phyloP scores from a whole-genome alignment of 2,113 vertebrate species.

The Zeus faber region DNA sequence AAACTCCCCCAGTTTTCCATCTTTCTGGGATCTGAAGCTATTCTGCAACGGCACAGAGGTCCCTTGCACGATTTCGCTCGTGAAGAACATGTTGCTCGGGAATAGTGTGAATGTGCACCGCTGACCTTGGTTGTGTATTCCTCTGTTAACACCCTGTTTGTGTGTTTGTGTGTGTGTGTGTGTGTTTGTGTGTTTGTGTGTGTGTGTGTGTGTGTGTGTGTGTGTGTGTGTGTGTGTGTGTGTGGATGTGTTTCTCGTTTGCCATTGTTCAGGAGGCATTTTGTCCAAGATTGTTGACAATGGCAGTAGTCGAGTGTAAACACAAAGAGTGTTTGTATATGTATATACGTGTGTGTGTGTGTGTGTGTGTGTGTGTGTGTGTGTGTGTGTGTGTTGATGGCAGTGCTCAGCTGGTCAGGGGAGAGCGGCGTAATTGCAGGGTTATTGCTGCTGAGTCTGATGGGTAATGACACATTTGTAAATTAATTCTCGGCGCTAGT shows the following conservation, averaged over 20 bases:
- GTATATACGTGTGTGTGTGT: slow-evolving; percentile 6
- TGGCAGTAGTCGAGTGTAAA: too few species aligned
- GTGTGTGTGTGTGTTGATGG: slow-evolving; percentile 20
- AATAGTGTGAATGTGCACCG: slow-evolving; percentile 55
- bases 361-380: slow-evolving; percentile 14
- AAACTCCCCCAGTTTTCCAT: too few species aligned
- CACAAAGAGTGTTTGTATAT: slow-evolving; percentile 14
- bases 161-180: slow-evolving; percentile 12
- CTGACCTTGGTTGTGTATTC: slow-evolving; percentile 59
- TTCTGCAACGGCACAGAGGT: background rate
- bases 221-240: background rate
- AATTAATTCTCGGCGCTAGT: slow-evolving; percentile 95
- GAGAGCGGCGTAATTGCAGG: slow-evolving; percentile 88
- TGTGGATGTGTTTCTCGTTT: background rate
- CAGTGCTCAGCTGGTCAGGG: slow-evolving; percentile 70
- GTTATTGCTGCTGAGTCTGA: slow-evolving; percentile 94
- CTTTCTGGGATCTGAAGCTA: too few species aligned
- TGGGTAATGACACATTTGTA: slow-evolving; percentile 99
- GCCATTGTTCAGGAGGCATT: too few species aligned
- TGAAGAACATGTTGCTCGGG: slow-evolving; percentile 71
- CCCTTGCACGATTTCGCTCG: background rate
- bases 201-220: background rate
- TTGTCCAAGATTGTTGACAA: too few species aligned
- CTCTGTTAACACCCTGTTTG: too few species aligned
- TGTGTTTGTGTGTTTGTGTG: slow-evolving; percentile 7